Percentiles rank a stretch among this genome's conserved stretches.
phyloP scores from a whole-genome alignment of 2,888 invertebrate species.

The Crematogaster levior region DNA sequence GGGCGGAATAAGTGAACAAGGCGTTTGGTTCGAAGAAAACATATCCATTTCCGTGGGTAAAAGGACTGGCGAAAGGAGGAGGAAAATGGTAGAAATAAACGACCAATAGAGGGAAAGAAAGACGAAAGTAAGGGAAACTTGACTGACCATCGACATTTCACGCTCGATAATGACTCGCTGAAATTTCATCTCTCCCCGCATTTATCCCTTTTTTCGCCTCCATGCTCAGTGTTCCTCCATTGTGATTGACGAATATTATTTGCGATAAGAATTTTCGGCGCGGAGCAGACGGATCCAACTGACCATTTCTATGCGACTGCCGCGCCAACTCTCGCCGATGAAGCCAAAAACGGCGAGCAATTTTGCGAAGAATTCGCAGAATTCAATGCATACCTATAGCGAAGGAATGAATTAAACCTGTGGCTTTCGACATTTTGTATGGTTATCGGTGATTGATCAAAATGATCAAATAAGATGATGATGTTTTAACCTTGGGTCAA shows the following conservation, averaged over 20 bases:
- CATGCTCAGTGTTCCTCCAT: background rate
- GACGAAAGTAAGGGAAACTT: conserved; percentile 39
- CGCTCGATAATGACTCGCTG: conserved; percentile 69
- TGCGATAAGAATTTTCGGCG: conserved; percentile 78
- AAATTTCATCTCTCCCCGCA: conserved; percentile 66
- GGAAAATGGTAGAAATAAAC: conserved; percentile 23
- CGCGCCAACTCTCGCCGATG: conserved; percentile 56
- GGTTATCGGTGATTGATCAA: conserved; percentile 28
- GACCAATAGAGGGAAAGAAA: conserved; percentile 41
- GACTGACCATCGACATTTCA: conserved; percentile 61
- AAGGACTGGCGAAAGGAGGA: background rate
- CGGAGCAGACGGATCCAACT: conserved; percentile 53
- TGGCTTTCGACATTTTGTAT: conserved; percentile 49
- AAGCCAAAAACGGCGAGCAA: conserved; percentile 69
- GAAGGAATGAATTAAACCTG: conserved; percentile 78
- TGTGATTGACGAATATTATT: conserved; percentile 78
- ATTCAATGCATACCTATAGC: conserved; percentile 80
- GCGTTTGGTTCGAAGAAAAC: conserved; percentile 66
- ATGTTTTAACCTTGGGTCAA: background rate
- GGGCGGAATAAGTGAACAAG: conserved; percentile 59
- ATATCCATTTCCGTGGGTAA: conserved; percentile 67
- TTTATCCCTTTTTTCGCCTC: conserved; percentile 32
- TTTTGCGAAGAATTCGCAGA: conserved; percentile 80
- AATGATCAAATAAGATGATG: background rate
- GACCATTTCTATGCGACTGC: conserved; percentile 79